These are phyloP conservation scores for Smutsia temminckii DNA, from an alignment of 2,797 vertebrate genomes.

Conservation along the genomic window DNA sequence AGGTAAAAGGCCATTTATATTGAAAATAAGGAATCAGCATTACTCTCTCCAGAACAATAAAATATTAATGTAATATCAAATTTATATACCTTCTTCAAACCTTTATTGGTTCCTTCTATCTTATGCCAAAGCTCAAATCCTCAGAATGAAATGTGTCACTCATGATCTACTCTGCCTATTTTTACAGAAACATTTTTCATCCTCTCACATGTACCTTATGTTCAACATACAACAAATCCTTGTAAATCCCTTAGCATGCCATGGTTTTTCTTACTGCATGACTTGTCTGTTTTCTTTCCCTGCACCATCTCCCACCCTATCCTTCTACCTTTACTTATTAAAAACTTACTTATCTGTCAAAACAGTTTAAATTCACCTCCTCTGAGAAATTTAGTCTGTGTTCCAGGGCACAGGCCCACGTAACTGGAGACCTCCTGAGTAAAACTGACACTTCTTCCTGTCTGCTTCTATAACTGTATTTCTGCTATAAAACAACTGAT, in stretches of 20 bases:
- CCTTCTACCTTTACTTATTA: neutral
- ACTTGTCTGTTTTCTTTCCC: neutral
- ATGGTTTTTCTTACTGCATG: neutral
- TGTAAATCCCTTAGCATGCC: neutral
- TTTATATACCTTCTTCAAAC: neutral
- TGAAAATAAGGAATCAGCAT: neutral
- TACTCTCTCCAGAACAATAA: neutral
- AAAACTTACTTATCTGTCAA: neutral
- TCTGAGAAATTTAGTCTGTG: neutral
- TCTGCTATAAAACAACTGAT: neutral
- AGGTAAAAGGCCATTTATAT: neutral
- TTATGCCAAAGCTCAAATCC: neutral
- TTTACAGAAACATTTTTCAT: neutral
- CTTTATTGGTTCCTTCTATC: neutral
- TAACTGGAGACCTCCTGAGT: neutral
- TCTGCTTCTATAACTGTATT: neutral
- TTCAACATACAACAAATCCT: neutral
- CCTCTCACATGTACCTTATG: neutral
- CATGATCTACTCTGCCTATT: neutral
- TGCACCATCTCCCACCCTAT: rapidly evolving
- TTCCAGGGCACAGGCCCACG: neutral
- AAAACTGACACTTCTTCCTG: neutral
- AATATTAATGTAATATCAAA: neutral
- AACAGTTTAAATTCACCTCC: neutral
- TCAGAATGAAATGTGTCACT: neutral